Base-by-base conservation (phyloP, 2,797 vertebrate genomes). In the Calcarius lapponicus region DNA sequence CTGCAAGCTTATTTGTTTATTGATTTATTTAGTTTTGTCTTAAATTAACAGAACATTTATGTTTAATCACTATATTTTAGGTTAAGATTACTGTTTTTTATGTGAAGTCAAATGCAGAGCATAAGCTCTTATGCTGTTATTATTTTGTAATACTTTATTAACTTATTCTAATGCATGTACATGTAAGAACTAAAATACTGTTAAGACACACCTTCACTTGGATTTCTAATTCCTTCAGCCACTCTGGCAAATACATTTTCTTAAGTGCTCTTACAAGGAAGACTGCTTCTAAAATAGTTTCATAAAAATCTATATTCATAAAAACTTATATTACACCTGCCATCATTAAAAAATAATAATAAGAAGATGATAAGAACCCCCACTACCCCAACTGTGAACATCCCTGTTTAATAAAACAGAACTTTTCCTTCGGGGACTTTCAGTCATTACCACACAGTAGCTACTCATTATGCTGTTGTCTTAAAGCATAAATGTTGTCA, bases 381-480 rank as follows among this genome's bases (percentile, higher is more conserved):
- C 18, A 1, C 10, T 40, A 64, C 12, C 28, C 43, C 75, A 81
- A 60, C 43, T 47, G 40, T 54, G 75, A 91, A 64, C 32, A 79
- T 32, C 80, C 4, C n/a, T 70, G 34, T 40, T 91, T 80, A 67
- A 88, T 81, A 65, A 58, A 88, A 70, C 16, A 65, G 34, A 92
- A 78, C 45, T 90, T 90, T 50, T 72, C 92, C 93, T 92, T 26
- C 45, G 62, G 88, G 94, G 81, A 89, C 60, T 84, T 92, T 65
- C 51, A 92, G 82, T 47, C 74, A 89, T 80, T 90, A 90, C 74
- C 0, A 0, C 81, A 69, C 36, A 74, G 72, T 24, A 82, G 43
- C 60, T 54, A 79, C 70, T 78, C 70, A 72, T 94, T 80, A 92
- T n/a, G 50, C 74, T 93, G 83, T 78, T 94, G 90, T 92, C 93